Percentiles rank a stretch among this genome's conserved stretches.
These are phyloP conservation scores for Diabrotica virgifera DNA, from an alignment of 1,140 invertebrate species.

Conservation along the genomic window DNA sequence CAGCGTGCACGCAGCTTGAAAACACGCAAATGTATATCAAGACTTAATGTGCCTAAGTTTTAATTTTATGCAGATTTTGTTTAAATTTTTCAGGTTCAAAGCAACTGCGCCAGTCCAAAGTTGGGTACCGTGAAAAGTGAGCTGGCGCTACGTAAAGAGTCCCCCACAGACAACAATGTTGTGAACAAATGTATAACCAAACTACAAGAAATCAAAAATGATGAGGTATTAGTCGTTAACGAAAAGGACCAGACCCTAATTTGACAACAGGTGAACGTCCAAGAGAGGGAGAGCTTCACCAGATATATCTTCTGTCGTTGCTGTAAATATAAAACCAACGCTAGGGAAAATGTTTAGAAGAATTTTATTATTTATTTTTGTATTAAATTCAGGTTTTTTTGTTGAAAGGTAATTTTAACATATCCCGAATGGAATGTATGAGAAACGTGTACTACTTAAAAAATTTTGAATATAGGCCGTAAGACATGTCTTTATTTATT, in stretches of 20 bases:
- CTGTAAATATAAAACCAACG: slow-evolving; percentile 46
- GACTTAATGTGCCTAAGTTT: not conserved
- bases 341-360: slow-evolving; percentile 44
- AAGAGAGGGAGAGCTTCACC: slow-evolving; percentile 42
- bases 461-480: no score
- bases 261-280: slow-evolving; percentile 44
- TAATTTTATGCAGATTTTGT: not conserved
- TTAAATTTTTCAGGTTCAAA: slow-evolving; percentile 29
- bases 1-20: no score
- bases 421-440: no score
- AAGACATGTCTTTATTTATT: no score
- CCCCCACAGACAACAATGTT: slow-evolving; percentile 11
- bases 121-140: slow-evolving; percentile 11
- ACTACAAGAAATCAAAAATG: slow-evolving; percentile 28
- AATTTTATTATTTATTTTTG: slow-evolving; percentile 33
- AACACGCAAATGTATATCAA: no score
- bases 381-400: slow-evolving; percentile 18
- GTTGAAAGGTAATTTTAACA: no score
- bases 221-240: slow-evolving; percentile 17
- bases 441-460: no score
- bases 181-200: slow-evolving; percentile 25
- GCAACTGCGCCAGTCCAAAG: slow-evolving; percentile 36
- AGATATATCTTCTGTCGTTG: slow-evolving; percentile 47
- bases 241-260: slow-evolving; percentile 36
- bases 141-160: slow-evolving; percentile 17